Evolutionary conservation across 35 echinoderm and acorn worm species (phyloP), one percentile per base, ranked within the genome.

Genomic region (Apostichopus japonicus): DNA sequence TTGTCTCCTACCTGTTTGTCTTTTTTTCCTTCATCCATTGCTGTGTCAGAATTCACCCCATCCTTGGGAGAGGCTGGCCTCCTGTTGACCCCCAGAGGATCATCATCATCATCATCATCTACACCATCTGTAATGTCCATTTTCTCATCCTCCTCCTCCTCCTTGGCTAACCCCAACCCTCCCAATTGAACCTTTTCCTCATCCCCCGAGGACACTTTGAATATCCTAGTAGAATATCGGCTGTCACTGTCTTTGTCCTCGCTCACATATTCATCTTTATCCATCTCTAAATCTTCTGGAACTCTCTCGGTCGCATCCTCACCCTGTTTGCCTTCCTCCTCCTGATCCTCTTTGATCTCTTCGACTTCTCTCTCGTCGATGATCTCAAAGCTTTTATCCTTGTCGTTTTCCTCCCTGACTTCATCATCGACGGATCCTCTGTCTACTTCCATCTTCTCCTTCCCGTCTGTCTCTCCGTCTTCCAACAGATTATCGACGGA

Each of bases 301-400:
- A 53, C 62, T 56, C 72, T 72, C 22, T 44, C 62, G 6, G 24
- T 89, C 13, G 4, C 78, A 27, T 24, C 14, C 13, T 23, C 78
- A 27, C 23, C 78, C 22, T 79, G 10, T 79, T 79, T 17, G 63
- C 63, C 78, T 87, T 53, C 55, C 8, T 87, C 23, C 23, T n/a
- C 84, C 53, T 63, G 54, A 0, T 70, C n/a, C 2, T 17, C 23
- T 11, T 87, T 63, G 19, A 54, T 57, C 6, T 23, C 86, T 13
- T 87, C 86, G 15, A 71, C 25, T 57, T 87, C 86, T 51, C 24
- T 87, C n/a, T 87, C 86, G 24, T 87, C 86, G 14, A 87, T 65
- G 8, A 87, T 87, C 10, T 87, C 86, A 87, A 87, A 87, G 86
- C 86, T 87, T 65, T 87, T 71, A 7, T 87, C 86, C 24, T 62